Evolutionary conservation across 2,888 invertebrate species (phyloP), one percentile per base, ranked within the genome.

Genomic region (Tachina grossa): DNA sequence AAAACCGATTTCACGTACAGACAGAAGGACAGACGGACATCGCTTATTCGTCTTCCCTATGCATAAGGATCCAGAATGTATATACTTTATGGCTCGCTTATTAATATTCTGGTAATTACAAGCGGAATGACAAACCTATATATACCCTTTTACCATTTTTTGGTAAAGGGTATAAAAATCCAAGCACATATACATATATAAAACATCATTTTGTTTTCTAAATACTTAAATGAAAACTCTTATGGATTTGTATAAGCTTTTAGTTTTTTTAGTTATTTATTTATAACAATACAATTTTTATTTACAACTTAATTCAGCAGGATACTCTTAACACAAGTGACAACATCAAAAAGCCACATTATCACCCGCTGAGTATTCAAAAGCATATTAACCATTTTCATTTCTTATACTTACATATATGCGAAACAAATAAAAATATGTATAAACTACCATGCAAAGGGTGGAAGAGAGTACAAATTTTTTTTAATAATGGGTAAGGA

Each of bases 301-400:
- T 71, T 55, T 49, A 74, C 63, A 79, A 59, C 51, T 53, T 79
- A 66, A 82, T 75, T 71, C 85, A 82, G 85, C 78, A 83, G 79
- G 75, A 83, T 79, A 83, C 59, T 76, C 78, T 85, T 47, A 83
- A 79, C 63, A 59, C 59, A 78, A 81, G 86, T 86, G 83, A 78
- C 83, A 86, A 83, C 82, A 88, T 72, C 82, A 66, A 77, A 85
- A 82, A 81, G 63, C 84, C 71, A 85, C 82, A 84, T 85, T 83
- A 81, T 81, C 84, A 79, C 85, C 86, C 87, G 84, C 84, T 85
- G 85, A 71, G 87, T 43, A 71, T 57, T 77, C 61, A 66, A 66
- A 55, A 82, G 51, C 49, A 66, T 72, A 53, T 76, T 80, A 80
- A 68, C 63, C 57, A 66, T 59, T 84, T 66, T 51, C 72, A 81